These are phyloP conservation scores for Ctenosaura bakeri DNA, from an alignment of 2,797 vertebrate species.

Conservation along the genomic window DNA sequence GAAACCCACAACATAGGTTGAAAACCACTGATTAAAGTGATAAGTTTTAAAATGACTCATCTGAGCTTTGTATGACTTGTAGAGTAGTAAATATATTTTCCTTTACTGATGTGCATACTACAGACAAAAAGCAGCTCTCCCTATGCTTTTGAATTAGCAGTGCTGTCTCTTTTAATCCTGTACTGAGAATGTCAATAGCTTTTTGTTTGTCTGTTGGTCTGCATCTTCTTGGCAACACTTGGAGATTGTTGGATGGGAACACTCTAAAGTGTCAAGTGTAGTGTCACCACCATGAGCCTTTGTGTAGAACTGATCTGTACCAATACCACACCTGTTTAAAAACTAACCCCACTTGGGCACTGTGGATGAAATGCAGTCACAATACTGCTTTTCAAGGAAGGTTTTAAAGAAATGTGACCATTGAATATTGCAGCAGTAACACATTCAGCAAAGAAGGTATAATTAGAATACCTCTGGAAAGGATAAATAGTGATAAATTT, in stretches of 20 bases:
- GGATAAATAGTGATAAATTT: background rate
- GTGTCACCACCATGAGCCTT: background rate
- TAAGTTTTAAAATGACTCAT: slow-evolving; percentile 7
- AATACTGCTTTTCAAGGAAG: background rate
- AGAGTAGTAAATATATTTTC: no score
- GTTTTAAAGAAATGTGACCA: slow-evolving; percentile 37
- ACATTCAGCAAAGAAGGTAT: background rate
- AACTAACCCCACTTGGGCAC: background rate
- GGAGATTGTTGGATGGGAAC: background rate
- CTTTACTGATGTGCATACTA: no score
- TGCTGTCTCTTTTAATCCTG: no score
- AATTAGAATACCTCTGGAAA: slow-evolving; percentile 10
- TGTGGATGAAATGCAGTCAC: background rate
- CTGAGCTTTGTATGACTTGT: background rate
- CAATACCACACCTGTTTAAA: background rate
- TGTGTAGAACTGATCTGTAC: background rate
- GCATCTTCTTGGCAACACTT: background rate
- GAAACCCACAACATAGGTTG: background rate
- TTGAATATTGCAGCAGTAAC: slow-evolving; percentile 43
- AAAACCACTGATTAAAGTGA: background rate
- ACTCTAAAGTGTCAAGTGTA: background rate
- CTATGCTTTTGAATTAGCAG: no score
- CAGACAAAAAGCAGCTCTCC: no score
- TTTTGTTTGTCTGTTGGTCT: no score
- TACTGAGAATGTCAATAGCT: no score